Evolutionary conservation across 2,113 vertebrate genomes (phyloP).

Genomic region (Spilogale gracilis): DNA sequence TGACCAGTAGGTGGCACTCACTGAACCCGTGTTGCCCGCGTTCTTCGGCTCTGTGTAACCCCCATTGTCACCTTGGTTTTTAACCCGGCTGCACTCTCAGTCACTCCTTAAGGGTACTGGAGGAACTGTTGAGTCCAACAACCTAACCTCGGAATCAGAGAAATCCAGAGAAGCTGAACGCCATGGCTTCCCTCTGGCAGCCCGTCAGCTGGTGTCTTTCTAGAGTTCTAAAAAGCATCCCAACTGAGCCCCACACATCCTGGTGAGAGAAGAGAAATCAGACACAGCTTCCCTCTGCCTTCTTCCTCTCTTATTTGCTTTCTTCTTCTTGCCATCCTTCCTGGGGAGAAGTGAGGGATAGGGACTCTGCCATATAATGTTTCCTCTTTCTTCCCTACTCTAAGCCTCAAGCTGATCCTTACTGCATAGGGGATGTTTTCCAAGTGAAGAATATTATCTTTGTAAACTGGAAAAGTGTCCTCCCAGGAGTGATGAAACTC

Average conservation of each 20-base stretch:
- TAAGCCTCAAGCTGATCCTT: not conserved
- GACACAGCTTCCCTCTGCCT: not conserved
- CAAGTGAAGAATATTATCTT: not conserved
- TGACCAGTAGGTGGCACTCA: not conserved
- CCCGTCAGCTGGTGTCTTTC: not conserved
- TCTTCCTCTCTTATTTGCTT: not conserved
- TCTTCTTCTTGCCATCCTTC: not conserved
- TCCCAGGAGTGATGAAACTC: not conserved
- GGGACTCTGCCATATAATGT: not conserved
- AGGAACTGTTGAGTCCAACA: not conserved
- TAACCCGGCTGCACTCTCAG: not conserved
- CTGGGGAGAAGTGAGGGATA: not conserved
- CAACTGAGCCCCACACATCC: not conserved
- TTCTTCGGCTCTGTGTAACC: not conserved
- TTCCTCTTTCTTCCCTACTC: not conserved
- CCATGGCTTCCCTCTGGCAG: not conserved
- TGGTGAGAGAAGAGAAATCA: not conserved
- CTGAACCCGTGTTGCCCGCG: not conserved
- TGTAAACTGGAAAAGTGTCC: not conserved
- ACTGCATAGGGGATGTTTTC: not conserved
- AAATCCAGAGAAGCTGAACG: not conserved
- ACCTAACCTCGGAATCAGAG: not conserved
- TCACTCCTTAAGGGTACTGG: not conserved
- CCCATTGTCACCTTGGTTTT: not conserved
- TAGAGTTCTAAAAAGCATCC: not conserved